Evolutionary conservation across 2,888 invertebrate species (phyloP).

Genomic region (Apomyelois bistriatella): DNA sequence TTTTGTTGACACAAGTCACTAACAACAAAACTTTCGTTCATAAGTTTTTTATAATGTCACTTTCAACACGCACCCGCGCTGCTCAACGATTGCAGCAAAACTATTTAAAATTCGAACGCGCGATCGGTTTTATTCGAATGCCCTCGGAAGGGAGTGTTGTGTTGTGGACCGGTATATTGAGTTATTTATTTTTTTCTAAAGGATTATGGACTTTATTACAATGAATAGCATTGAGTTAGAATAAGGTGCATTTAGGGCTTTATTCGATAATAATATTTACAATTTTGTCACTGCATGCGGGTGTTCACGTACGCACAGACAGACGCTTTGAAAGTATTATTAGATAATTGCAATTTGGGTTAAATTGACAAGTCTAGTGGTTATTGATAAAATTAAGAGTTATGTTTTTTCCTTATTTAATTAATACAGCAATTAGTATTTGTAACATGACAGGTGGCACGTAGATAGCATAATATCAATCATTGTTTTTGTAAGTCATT

Average conservation of each 20-base stretch:
- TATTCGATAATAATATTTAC: conserved; percentile 25
- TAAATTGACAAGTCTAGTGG: conserved; percentile 31
- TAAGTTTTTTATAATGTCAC: conserved; percentile 16
- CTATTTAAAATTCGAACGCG: conserved; percentile 43
- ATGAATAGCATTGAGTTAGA: conserved; percentile 23
- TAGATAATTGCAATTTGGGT: conserved; percentile 46
- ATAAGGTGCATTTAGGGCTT: conserved; percentile 25
- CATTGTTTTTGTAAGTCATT: not conserved
- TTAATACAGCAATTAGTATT: conserved; percentile 19
- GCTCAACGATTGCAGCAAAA: conserved; percentile 37
- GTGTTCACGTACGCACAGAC: conserved; percentile 44
- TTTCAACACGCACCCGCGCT: conserved; percentile 21
- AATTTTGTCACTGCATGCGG: conserved; percentile 26
- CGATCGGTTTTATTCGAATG: conserved; percentile 55
- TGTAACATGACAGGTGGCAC: conserved; percentile 22
- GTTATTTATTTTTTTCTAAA: conserved; percentile 5
- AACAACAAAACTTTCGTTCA: conserved; percentile 18
- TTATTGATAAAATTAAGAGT: conserved; percentile 27
- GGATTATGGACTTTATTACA: conserved; percentile 21
- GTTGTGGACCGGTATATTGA: conserved; percentile 37
- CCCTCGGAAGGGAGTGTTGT: conserved; percentile 36
- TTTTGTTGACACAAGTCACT: conserved; percentile 31
- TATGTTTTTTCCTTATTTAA: conserved; percentile 35
- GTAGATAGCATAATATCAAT: conserved; percentile 19
- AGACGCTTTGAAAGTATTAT: conserved; percentile 13